Evolutionary conservation across 92 coral and sea anemone species (phyloP), one percentile per base, ranked within the genome.

Genomic region (Porites rus): DNA sequence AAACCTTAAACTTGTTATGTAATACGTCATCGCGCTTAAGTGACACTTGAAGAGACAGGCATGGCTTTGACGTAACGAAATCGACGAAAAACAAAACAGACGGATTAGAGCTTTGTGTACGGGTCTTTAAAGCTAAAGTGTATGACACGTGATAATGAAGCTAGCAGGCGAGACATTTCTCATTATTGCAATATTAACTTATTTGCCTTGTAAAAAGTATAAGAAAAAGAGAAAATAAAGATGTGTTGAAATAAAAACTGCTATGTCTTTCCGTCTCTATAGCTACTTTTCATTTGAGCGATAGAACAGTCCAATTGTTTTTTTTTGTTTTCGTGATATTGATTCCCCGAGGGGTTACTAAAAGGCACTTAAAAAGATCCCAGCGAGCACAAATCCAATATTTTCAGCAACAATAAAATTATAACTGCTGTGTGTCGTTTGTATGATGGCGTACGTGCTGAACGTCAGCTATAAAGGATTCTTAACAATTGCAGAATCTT

Each of bases 341-440:
- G 12, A 31, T 18, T 86, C 70, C 86, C 69, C 21, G 72, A 76
- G 69, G 81, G 43, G 79, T 61, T 60, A 73, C 69, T 52, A 75
- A 65, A 54, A 62, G 10, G 25, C 69, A 28, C 79, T 81, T 56
- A 51, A 53, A 69, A 61, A 17, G 50, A 63, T n/a, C 65, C 24
- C 59, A 74, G 43, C 21, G 31, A 22, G 18, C 20, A 18, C 11
- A 72, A 75, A 80, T 64, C 67, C 79, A 8, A 69, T 61, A 61
- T 24, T 21, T 61, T 20, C 1, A 16, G 3, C 65, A 51, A 43
- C 21, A 21, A 17, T 31, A 19, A 79, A 72, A 65, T 65, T 12
- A 65, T 72, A 1, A 38, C 19, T 75, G 20, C 5, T 25, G 19
- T 21, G 19, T 18, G 22, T 14, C 22, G 72, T 46, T 77, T 20